These are phyloP conservation scores for Catotricha subobsoleta DNA, from an alignment of 2,888 invertebrate species.

Conservation along the genomic window DNA sequence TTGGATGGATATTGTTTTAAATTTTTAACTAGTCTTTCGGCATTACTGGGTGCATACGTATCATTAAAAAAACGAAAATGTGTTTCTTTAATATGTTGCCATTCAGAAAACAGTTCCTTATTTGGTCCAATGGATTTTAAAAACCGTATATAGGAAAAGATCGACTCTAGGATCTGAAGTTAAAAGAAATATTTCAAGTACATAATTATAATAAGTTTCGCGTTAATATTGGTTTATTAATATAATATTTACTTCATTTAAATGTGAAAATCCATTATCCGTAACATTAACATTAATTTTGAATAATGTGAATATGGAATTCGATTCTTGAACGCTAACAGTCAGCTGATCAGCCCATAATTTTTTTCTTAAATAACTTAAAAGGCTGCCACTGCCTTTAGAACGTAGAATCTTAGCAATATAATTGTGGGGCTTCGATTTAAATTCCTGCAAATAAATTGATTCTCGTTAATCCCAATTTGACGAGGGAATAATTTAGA, in stretches of 20 bases:
- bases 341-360: slow-evolving; percentile 46
- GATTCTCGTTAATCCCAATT: too few species aligned
- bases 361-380: slow-evolving; percentile 57
- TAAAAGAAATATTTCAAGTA: slow-evolving; percentile 7
- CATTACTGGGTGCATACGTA: slow-evolving; percentile 52
- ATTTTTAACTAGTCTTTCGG: slow-evolving; percentile 53
- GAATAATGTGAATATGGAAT: slow-evolving; percentile 60
- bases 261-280: slow-evolving; percentile 50
- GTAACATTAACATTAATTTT: slow-evolving; percentile 57
- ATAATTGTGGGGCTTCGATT: slow-evolving; percentile 39
- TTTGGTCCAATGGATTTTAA: slow-evolving; percentile 47
- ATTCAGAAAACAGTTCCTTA: slow-evolving; percentile 49
- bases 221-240: slow-evolving; percentile 12
- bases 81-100: slow-evolving; percentile 52
- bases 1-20: slow-evolving; percentile 66
- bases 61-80: slow-evolving; percentile 56
- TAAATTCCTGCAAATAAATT: slow-evolving; percentile 18
- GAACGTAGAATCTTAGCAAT: slow-evolving; percentile 65
- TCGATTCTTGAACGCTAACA: slow-evolving; percentile 54
- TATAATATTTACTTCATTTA: slow-evolving; percentile 41
- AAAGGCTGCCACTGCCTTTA: slow-evolving; percentile 71
- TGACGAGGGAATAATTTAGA: slow-evolving; percentile 3
- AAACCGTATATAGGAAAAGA: slow-evolving; percentile 65
- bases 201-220: background rate
- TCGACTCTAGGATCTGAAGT: slow-evolving; percentile 49